Evolutionary conservation across 2,888 invertebrate species (phyloP).

Genomic region (Maniola hyperantus): DNA sequence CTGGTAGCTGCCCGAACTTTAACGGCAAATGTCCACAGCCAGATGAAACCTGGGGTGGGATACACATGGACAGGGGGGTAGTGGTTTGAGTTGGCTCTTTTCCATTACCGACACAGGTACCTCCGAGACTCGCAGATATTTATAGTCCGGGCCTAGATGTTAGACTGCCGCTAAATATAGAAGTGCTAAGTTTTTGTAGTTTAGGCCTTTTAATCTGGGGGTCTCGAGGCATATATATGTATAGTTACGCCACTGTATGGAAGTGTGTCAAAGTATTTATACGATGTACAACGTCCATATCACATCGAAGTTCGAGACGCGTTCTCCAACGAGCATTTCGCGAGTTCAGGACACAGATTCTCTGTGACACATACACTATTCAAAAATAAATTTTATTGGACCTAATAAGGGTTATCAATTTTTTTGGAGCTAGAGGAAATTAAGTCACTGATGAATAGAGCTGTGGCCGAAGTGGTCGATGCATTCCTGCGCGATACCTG

Average conservation of each 20-base stretch:
- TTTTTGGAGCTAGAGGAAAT: no score
- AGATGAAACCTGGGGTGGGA: slow-evolving; percentile 2
- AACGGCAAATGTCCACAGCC: not conserved
- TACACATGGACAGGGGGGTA: not conserved
- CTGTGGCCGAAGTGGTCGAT: no score
- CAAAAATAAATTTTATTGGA: not conserved
- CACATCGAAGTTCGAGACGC: slow-evolving; percentile 44
- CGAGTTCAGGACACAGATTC: slow-evolving; percentile 21
- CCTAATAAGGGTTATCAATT: not conserved
- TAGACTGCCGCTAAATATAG: slow-evolving; percentile 5
- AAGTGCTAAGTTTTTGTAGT: not conserved
- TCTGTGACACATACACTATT: not conserved
- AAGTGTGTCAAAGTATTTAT: slow-evolving; percentile 49
- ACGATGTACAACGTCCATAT: slow-evolving; percentile 48
- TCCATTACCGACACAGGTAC: not conserved
- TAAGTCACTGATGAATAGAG: no score
- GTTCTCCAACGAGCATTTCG: slow-evolving; percentile 38
- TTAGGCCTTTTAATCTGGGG: not conserved
- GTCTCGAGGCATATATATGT: not conserved
- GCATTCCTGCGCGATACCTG: no score
- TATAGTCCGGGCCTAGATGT: not conserved
- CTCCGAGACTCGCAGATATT: not conserved
- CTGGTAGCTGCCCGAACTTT: not conserved
- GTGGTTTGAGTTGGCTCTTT: not conserved
- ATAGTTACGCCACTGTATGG: slow-evolving; percentile 24